Conservation (phyloP, 2,888 invertebrate species). For the Antheraea assamensis region DNA sequence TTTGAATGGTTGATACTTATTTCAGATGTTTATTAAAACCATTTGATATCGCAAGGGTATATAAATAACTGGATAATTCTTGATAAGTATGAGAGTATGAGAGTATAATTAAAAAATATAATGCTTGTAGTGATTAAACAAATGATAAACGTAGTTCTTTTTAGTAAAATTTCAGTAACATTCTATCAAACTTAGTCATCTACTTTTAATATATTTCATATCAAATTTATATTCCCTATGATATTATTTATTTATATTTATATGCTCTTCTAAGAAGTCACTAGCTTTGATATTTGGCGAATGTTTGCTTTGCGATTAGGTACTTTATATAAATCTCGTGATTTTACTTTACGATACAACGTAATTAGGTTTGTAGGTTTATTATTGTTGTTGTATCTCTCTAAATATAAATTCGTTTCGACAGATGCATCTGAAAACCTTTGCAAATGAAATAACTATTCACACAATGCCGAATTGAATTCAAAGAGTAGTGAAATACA, state of each 20-base stretch:
- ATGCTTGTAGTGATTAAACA: too few relatives aligned
- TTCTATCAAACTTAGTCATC: neutral
- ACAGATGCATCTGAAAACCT: neutral
- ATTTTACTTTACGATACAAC: conserved; percentile 6
- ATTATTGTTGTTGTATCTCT: conserved; percentile 22
- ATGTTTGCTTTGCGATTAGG: conserved; percentile 31
- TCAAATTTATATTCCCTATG: neutral
- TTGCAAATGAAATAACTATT: neutral
- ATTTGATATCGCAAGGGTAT: too few relatives aligned
- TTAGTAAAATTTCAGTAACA: neutral
- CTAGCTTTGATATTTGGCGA: neutral
- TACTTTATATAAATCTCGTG: conserved; percentile 36
- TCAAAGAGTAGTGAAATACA: neutral
- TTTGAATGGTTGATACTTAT: too few relatives aligned
- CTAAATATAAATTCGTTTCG: neutral
- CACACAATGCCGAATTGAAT: neutral
- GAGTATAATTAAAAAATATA: too few relatives aligned
- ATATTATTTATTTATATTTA: neutral
- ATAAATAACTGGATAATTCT: too few relatives aligned
- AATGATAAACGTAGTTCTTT: too few relatives aligned
- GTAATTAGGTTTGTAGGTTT: conserved; percentile 9
- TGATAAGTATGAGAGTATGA: too few relatives aligned
- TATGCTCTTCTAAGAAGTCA: neutral
- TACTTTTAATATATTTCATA: neutral
- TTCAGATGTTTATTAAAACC: too few relatives aligned